Evolutionary conservation across 2,113 vertebrate species (phyloP).

Genomic region (Xyliphius kryptos): DNA sequence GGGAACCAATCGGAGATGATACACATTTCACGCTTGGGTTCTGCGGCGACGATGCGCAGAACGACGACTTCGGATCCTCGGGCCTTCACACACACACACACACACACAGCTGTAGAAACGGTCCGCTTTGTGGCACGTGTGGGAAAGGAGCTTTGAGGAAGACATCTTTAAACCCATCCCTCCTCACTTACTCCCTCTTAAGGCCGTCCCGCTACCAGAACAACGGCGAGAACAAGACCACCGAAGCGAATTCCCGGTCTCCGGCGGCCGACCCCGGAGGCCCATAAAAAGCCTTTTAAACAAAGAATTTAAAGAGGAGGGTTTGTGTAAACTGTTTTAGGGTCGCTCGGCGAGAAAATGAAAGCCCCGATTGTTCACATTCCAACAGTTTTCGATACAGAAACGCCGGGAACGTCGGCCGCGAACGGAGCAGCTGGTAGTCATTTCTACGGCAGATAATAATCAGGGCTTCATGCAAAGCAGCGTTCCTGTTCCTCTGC

Average conservation of each 20-base stretch:
- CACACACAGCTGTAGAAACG: no score
- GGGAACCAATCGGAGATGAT: no score
- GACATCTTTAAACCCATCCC: no score
- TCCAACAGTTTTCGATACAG: conserved; percentile 82
- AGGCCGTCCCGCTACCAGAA: conserved; percentile 35
- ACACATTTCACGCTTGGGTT: no score
- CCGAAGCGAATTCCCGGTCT: conserved; percentile 38
- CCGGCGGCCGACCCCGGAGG: conserved; percentile 48
- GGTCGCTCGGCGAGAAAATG: conserved; percentile 70
- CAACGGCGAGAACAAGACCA: conserved; percentile 37
- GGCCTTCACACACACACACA: no score
- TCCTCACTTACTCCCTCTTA: conserved; percentile 23
- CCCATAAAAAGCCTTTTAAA: conserved; percentile 55
- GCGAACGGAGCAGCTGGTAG: conserved; percentile 82
- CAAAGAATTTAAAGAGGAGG: conserved; percentile 60
- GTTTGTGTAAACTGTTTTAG: conserved; percentile 70
- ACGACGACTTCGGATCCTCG: no score
- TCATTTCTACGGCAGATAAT: conserved; percentile 86
- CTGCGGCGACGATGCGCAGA: no score
- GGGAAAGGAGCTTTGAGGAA: no score
- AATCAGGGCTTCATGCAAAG: conserved; percentile 79
- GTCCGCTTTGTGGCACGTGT: no score
- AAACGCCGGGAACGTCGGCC: conserved; percentile 74
- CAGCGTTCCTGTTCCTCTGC: conserved; percentile 64
- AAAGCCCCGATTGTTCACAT: conserved; percentile 86